A percentile compares a stretch with the other conserved stretches of the same genome.
Evolutionary conservation across 2,888 invertebrate species (phyloP).

Genomic region (Coelinius sp.): DNA sequence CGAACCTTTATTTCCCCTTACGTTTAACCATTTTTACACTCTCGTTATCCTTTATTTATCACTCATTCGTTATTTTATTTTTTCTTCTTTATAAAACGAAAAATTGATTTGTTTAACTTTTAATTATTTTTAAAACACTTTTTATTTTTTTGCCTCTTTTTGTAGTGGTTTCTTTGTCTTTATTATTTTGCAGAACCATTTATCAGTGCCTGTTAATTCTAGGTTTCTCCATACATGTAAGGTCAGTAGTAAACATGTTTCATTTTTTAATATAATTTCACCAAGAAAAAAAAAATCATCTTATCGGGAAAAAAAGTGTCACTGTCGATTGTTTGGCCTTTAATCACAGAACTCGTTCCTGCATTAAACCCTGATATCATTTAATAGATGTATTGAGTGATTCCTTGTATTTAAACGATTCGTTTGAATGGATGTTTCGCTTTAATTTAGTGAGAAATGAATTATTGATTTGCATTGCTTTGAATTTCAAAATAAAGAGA

Average conservation of each 20-base stretch:
- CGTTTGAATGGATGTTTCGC: conserved; percentile 17
- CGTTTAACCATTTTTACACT: conserved; percentile 10
- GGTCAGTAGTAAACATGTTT: conserved; percentile 73
- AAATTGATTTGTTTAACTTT: conserved; percentile 47
- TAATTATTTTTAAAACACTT: conserved; percentile 59
- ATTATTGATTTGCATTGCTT: neutral
- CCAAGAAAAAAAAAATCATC: neutral
- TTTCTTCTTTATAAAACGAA: conserved; percentile 26
- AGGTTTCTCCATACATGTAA: conserved; percentile 86
- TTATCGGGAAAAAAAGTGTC: too few species aligned
- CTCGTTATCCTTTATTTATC: conserved; percentile 45
- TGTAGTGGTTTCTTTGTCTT: conserved; percentile 74
- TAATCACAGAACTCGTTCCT: neutral
- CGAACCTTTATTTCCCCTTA: neutral
- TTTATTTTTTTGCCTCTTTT: conserved; percentile 75
- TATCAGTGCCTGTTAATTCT: conserved; percentile 89
- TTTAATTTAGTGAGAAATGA: neutral
- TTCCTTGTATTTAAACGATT: conserved; percentile 6
- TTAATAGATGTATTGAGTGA: neutral
- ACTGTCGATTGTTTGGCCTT: conserved; percentile 19
- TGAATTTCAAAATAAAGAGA: neutral
- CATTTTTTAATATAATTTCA: neutral
- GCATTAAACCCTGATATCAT: neutral
- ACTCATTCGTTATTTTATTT: conserved; percentile 46
- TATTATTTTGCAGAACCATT: conserved; percentile 86